These are phyloP conservation scores for Amyelois transitella DNA, from an alignment of 1,140 invertebrate genomes.

Conservation along the genomic window DNA sequence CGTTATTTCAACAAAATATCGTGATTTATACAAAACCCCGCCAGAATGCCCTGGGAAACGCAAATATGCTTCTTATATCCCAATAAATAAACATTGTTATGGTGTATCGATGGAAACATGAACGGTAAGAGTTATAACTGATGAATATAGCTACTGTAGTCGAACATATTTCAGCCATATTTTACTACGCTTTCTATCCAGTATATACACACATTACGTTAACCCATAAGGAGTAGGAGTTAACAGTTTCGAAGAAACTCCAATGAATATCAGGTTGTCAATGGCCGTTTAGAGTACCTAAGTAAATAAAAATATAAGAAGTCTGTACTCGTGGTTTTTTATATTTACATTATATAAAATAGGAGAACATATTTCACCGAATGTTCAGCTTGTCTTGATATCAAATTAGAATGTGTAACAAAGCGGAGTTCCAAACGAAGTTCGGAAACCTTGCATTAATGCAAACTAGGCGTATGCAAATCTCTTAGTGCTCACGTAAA, in stretches of 20 bases:
- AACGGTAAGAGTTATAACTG: neutral
- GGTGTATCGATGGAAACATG: conserved; percentile 7
- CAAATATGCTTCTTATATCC: conserved; percentile 24
- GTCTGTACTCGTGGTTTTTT: too few species aligned
- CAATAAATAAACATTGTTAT: conserved; percentile 21
- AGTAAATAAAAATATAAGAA: too few species aligned
- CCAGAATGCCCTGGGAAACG: conserved; percentile 9
- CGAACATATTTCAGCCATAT: neutral
- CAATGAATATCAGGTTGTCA: too few species aligned
- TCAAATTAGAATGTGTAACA: neutral
- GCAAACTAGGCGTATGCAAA: neutral
- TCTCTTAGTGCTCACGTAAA: conserved; percentile 18
- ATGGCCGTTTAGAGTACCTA: too few species aligned
- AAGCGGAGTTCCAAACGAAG: neutral
- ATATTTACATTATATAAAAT: too few species aligned
- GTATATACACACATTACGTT: too few species aligned
- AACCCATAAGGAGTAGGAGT: too few species aligned
- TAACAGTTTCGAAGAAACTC: too few species aligned
- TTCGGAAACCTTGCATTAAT: neutral
- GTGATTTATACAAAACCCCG: conserved; percentile 64
- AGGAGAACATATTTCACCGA: too few species aligned
- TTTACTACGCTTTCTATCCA: too few species aligned
- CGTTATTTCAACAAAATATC: conserved; percentile 70
- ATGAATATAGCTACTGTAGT: neutral
- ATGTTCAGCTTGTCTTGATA: too few species aligned